Conservation (phyloP, 1,140 invertebrate species). For the Paracyclopina nana region DNA sequence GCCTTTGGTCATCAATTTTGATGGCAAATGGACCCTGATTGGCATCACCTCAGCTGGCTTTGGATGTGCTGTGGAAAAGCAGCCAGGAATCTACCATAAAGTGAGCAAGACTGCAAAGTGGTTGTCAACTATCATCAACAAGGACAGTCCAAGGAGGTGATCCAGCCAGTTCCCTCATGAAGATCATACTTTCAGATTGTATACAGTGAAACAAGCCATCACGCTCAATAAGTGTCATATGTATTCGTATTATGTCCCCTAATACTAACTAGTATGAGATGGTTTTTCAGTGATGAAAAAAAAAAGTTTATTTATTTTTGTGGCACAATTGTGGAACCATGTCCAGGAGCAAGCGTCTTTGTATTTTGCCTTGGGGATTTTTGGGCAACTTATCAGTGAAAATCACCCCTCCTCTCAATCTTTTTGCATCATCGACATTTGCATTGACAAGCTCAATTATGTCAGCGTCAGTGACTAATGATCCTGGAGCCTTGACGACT, state of each 20-base stretch:
- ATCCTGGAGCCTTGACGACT: not conserved
- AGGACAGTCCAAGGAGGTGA: too few relatives aligned
- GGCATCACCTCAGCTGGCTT: slow-evolving; percentile 70
- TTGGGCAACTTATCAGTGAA: not conserved
- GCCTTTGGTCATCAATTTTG: slow-evolving; percentile 43
- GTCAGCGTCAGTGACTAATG: not conserved
- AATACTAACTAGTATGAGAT: too few relatives aligned
- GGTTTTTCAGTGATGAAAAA: too few relatives aligned
- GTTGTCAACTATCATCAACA: slow-evolving; percentile 19
- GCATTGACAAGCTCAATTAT: not conserved
- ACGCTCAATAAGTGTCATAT: too few relatives aligned
- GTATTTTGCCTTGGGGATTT: not conserved
- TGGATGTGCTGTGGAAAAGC: slow-evolving; percentile 59
- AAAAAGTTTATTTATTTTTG: too few relatives aligned
- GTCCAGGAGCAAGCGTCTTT: too few relatives aligned
- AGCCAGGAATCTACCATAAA: slow-evolving; percentile 53
- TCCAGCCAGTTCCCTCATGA: too few relatives aligned
- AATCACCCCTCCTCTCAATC: not conserved
- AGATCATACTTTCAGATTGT: too few relatives aligned
- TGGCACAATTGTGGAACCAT: too few relatives aligned
- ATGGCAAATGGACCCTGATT: slow-evolving; percentile 47
- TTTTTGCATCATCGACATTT: not conserved
- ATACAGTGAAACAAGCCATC: too few relatives aligned
- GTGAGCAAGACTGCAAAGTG: slow-evolving; percentile 23
- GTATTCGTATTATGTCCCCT: too few relatives aligned